These are phyloP conservation scores for Numenius arquata DNA, from an alignment of 2,113 vertebrate genomes.

Conservation along the genomic window DNA sequence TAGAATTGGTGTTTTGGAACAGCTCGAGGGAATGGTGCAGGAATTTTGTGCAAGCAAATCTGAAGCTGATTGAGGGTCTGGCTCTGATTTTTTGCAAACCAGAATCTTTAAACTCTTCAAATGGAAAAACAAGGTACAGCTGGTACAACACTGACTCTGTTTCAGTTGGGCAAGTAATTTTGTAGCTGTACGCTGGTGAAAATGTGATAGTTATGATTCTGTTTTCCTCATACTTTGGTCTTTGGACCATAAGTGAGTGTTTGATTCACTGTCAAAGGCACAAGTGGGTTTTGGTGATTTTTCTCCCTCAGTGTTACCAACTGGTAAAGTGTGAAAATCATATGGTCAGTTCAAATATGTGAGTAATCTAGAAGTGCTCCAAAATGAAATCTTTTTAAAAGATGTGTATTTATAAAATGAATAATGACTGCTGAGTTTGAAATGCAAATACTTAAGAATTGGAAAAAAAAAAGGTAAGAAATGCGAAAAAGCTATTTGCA, in stretches of 20 bases:
- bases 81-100: neutral
- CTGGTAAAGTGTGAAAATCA: neutral
- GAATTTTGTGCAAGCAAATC: neutral
- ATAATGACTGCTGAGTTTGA: neutral
- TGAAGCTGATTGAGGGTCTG: neutral
- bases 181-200: neutral
- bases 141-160: neutral
- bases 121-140: neutral
- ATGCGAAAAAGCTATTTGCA: neutral
- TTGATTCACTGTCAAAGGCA: neutral
- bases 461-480: neutral
- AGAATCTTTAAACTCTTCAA: neutral
- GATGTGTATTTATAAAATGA: neutral
- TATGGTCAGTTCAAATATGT: neutral
- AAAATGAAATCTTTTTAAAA: neutral
- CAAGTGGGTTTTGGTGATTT: neutral
- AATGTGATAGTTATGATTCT: neutral
- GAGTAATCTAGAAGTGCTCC: neutral
- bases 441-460: neutral
- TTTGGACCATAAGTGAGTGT: neutral
- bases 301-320: neutral
- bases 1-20: slow-evolving; percentile 9
- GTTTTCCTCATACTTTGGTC: neutral
- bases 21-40: neutral
- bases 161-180: neutral